Percentiles rank a stretch among this genome's conserved stretches.
phyloP scores from a whole-genome alignment of 1,140 invertebrate genomes.

The Heterodera carotae region DNA sequence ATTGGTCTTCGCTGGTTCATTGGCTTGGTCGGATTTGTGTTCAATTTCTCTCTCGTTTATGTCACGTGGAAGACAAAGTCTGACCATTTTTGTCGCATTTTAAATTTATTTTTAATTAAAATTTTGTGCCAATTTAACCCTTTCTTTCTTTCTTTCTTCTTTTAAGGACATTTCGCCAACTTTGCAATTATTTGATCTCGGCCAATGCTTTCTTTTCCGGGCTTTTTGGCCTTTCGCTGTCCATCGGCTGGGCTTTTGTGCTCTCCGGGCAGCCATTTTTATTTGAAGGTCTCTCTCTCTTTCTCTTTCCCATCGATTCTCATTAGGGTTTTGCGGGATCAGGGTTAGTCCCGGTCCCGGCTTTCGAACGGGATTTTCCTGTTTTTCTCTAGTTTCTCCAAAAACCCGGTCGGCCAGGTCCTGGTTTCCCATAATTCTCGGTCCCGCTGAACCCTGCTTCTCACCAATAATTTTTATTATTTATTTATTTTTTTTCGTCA shows the following conservation, averaged over 20 bases:
- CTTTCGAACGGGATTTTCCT: no score
- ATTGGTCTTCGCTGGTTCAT: not conserved
- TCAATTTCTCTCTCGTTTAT: slow-evolving; percentile 4
- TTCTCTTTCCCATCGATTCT: no score
- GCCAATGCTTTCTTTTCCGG: slow-evolving; percentile 9
- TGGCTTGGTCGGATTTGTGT: not conserved
- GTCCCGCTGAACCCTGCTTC: no score
- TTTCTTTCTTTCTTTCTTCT: not conserved
- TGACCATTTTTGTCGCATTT: not conserved
- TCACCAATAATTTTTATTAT: not conserved
- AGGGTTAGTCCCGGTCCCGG: no score
- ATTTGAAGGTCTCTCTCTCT: not conserved
- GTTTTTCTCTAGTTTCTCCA: no score
- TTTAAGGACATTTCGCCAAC: not conserved
- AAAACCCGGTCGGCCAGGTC: no score
- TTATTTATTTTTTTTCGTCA: not conserved
- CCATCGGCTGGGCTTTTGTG: not conserved
- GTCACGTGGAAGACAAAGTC: slow-evolving; percentile 7
- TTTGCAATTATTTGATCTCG: slow-evolving; percentile 10
- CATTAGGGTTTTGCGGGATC: no score
- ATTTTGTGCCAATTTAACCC: not conserved
- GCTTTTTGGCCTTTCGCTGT: slow-evolving; percentile 8
- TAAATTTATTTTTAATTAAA: not conserved
- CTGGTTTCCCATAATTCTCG: no score
- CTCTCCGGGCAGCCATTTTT: not conserved